Evolutionary conservation across 2,888 invertebrate genomes (phyloP).

Genomic region (Priapulus caudatus): DNA sequence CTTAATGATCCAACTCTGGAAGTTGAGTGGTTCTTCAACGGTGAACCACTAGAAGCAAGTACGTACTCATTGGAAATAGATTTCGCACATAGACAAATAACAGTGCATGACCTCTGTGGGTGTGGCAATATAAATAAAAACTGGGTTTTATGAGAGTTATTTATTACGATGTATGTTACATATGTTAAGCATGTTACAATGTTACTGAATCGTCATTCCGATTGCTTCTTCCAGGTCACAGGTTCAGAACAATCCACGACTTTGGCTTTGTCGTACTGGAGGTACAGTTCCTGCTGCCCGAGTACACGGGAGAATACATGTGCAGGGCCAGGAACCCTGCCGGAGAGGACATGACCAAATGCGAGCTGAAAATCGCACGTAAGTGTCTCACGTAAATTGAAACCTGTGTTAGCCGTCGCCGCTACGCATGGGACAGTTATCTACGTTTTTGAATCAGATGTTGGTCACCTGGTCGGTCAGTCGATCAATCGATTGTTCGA

Average conservation of each 20-base stretch:
- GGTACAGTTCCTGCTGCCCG: constrained; percentile 81
- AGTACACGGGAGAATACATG: constrained; percentile 79
- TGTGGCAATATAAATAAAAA: constrained; percentile 19
- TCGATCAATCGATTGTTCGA: too few species aligned
- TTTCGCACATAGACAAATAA: too few species aligned
- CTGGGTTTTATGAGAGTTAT: neutral
- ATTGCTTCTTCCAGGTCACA: constrained; percentile 51
- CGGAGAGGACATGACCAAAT: constrained; percentile 31
- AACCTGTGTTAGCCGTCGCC: too few species aligned
- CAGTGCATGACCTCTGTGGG: too few species aligned
- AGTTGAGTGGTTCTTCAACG: constrained; percentile 51
- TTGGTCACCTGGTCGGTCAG: too few species aligned
- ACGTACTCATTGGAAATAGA: too few species aligned
- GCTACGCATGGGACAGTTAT: too few species aligned
- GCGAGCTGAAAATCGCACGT: constrained; percentile 31
- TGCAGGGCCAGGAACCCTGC: constrained; percentile 28
- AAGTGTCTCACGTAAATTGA: too few species aligned
- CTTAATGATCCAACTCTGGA: constrained; percentile 77
- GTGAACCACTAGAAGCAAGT: constrained; percentile 40
- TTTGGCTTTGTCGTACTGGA: constrained; percentile 91
- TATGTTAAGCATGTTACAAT: neutral
- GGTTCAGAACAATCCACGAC: constrained; percentile 84
- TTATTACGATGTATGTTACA: neutral
- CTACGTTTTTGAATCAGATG: too few species aligned
- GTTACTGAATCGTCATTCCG: neutral